Conservation (phyloP, 1,140 invertebrate genomes). For the Dryas iulia region DNA sequence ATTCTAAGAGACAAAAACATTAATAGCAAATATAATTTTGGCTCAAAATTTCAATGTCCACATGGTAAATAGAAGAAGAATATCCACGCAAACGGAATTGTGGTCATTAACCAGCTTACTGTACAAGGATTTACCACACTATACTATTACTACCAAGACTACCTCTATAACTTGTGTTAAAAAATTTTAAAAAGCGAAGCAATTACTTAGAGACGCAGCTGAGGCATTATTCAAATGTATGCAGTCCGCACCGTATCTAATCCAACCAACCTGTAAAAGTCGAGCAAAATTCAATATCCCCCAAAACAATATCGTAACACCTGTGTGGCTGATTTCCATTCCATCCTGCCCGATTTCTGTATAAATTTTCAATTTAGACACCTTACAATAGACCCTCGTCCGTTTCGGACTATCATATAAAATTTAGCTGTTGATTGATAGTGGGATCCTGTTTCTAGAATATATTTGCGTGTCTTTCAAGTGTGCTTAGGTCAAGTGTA, state of each 20-base stretch:
- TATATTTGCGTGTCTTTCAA: not conserved
- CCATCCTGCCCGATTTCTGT: constrained; percentile 33
- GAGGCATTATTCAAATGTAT: constrained; percentile 40
- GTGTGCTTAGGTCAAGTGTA: no score
- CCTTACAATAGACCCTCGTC: constrained; percentile 32
- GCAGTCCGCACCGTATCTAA: constrained; percentile 43
- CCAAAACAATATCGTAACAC: constrained; percentile 55
- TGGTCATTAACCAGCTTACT: no score
- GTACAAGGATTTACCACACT: no score
- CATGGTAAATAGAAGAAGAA: no score
- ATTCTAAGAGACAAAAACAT: no score
- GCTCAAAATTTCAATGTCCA: no score
- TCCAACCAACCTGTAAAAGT: constrained; percentile 50
- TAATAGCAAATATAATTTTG: no score
- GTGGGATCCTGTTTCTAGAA: not conserved
- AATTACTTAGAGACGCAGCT: constrained; percentile 21
- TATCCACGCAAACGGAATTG: no score
- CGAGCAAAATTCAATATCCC: constrained; percentile 54
- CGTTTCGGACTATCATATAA: constrained; percentile 29
- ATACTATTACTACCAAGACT: not conserved
- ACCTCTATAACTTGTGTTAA: no score
- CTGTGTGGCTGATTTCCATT: constrained; percentile 50
- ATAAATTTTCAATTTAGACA: constrained; percentile 57
- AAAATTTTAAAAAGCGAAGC: constrained; percentile 7
- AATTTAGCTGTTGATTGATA: constrained; percentile 19